Evolutionary conservation across 1,140 invertebrate genomes (phyloP).

Genomic region (Drosophila pandora): DNA sequence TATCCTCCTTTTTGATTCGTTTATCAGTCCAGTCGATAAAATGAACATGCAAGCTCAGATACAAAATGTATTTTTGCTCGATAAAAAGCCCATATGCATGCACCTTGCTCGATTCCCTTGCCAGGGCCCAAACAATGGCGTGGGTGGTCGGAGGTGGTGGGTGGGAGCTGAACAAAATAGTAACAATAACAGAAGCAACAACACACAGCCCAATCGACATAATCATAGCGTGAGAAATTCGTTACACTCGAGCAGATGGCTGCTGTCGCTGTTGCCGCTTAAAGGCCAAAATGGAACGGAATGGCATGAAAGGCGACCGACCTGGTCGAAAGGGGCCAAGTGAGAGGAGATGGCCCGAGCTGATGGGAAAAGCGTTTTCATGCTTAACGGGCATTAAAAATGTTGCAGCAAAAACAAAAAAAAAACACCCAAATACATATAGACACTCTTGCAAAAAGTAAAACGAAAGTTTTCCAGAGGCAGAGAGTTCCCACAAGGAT

Average conservation of each 20-base stretch:
- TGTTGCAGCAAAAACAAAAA: constrained; percentile 64
- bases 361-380: constrained; percentile 76
- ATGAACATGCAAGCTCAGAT: constrained; percentile 39
- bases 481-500: constrained; percentile 2
- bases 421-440: constrained; percentile 37
- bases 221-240: constrained; percentile 83
- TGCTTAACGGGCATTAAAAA: constrained; percentile 81
- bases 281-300: constrained; percentile 59
- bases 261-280: constrained; percentile 47
- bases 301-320: constrained; percentile 16
- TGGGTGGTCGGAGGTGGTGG: not conserved
- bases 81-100: constrained; percentile 64
- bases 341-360: constrained; percentile 14
- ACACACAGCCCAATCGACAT: constrained; percentile 73
- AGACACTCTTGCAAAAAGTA: constrained; percentile 56
- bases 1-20: not conserved
- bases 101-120: constrained; percentile 58
- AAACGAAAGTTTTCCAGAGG: constrained; percentile 9
- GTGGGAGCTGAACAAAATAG: constrained; percentile 46
- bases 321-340: constrained; percentile 17
- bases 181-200: constrained; percentile 60
- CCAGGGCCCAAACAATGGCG: not conserved
- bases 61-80: constrained; percentile 51
- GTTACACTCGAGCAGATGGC: constrained; percentile 76
- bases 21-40: constrained; percentile 28